A percentile compares a stretch with the other conserved stretches of the same genome.
phyloP scores from a whole-genome alignment of 1,140 invertebrate species.

The Vanessa tameamea region DNA sequence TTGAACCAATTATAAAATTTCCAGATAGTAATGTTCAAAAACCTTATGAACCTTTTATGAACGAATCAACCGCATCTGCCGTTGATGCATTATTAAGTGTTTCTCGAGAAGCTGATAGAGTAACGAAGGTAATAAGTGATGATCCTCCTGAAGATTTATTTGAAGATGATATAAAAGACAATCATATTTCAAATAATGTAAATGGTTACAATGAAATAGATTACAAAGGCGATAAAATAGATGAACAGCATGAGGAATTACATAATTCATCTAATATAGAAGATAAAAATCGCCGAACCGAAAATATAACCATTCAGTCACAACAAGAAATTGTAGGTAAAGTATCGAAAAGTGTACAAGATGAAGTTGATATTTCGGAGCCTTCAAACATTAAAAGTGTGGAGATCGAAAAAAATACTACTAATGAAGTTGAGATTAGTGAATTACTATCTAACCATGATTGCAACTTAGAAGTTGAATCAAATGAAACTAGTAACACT shows the following conservation, averaged over 20 bases:
- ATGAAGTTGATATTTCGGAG: background rate
- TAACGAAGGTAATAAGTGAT: conserved; percentile 70
- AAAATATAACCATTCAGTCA: background rate
- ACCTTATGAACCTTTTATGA: conserved; percentile 57
- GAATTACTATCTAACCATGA: background rate
- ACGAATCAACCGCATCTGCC: conserved; percentile 71
- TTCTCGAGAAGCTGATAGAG: conserved; percentile 67
- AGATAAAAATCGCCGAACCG: background rate
- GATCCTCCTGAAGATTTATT: conserved; percentile 75
- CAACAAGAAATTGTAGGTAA: background rate
- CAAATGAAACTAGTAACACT: conserved; percentile 14
- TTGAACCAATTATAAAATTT: background rate
- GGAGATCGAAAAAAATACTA: background rate
- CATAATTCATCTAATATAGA: conserved; percentile 3
- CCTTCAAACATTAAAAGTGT: background rate
- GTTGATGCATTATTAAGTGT: conserved; percentile 74
- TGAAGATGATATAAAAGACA: conserved; percentile 67
- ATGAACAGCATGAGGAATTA: conserved; percentile 9
- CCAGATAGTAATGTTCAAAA: conserved; percentile 9
- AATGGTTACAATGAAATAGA: conserved; percentile 37
- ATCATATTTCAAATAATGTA: conserved; percentile 22
- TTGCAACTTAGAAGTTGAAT: background rate
- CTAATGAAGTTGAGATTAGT: background rate
- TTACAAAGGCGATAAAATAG: conserved; percentile 17
- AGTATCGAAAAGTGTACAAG: background rate